Base-by-base conservation (phyloP, 2,888 invertebrate species). In the Sisyra terminalis region DNA sequence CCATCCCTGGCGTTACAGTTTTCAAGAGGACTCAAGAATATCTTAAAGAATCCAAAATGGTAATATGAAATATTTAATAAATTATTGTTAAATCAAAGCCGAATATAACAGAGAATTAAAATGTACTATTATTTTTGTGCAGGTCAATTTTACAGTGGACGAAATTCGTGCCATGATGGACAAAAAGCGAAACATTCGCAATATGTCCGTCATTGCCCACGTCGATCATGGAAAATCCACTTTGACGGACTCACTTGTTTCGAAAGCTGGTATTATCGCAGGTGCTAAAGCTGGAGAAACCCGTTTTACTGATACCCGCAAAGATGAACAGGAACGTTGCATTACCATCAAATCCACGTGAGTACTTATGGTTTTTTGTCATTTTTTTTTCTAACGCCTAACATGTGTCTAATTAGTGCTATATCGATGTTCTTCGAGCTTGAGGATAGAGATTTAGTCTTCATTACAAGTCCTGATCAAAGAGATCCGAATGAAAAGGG, bases 131-230 rank as follows among this genome's bases (percentile, higher is more conserved):
- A 11, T 38, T 38, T 44, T 44, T 41, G 56, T 64, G 34, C 56
- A 97, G 98, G 98, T 99, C 81, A 98, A 99, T 82, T 99, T 99
- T 70, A 98, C 97, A 53, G 90, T 99, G 71, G 97, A 97, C 75
- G 94, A 98, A 75, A 97, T 98, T 76, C 89, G 98, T 71, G 73
- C 61, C 65, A 90, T 99, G 84, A 99, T 99, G 98, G 97, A 99
- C 88, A 90, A 90, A 69, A 97, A 97, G 77, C 77, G 75, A 74
- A 99, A 99, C 66, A 98, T 99, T 74, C 84, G 98, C 65, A 99
- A 99, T 73, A 99, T 99, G 97, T 98, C 97, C 63, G 98, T 99
- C 70, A 99, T 99, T 65, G 98, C 98, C 57, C 98, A 99, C 71
- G 98, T 99, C 53, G 98, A 99, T 73, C 98, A 99, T 67, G 98